Percentiles rank a stretch among this genome's conserved stretches.
Conservation (phyloP, 2,113 vertebrate genomes). For the Hemicordylus capensis region DNA sequence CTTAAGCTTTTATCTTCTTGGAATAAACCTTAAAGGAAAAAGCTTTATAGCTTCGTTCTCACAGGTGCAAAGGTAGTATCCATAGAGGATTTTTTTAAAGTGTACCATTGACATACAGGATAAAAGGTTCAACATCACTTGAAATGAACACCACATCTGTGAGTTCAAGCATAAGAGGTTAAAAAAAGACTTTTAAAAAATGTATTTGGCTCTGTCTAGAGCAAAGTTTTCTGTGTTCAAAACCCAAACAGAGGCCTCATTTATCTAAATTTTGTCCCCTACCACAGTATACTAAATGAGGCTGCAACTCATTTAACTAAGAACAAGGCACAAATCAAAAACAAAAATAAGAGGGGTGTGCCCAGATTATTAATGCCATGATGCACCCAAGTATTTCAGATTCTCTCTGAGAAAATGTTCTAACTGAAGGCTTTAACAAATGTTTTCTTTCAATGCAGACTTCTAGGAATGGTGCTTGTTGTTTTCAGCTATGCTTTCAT, state of each 20-base stretch:
- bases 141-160: neutral
- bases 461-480: neutral
- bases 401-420: neutral
- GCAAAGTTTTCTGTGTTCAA: neutral
- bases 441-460: no score
- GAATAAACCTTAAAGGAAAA: conserved; percentile 43
- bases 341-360: neutral
- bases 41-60: conserved; percentile 38
- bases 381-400: neutral
- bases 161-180: neutral
- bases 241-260: neutral
- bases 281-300: neutral
- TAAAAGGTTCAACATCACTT: conserved; percentile 2
- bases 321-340: neutral
- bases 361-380: neutral
- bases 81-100: conserved; percentile 22
- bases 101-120: neutral
- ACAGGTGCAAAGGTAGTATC: conserved; percentile 1
- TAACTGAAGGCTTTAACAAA: no score
- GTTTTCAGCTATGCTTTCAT: neutral
- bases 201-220: neutral
- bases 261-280: neutral
- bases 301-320: neutral
- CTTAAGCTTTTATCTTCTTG: conserved; percentile 45
- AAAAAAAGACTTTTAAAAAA: neutral